Evolutionary conservation across 2,888 invertebrate genomes (phyloP).

Genomic region (Trilocha varians): DNA sequence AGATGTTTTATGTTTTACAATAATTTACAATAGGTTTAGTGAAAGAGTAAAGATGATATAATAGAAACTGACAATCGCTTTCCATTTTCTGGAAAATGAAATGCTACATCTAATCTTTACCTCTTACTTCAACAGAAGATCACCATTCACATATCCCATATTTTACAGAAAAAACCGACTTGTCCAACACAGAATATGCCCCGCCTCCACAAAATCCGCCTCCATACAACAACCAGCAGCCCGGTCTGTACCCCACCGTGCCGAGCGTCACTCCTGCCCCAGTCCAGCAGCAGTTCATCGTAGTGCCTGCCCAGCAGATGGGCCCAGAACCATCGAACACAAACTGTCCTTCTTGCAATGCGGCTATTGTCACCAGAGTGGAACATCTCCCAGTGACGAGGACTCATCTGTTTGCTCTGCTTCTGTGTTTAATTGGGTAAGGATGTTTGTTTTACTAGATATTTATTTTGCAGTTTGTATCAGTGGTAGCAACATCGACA

Average conservation of each 20-base stretch:
- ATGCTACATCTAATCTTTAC: too few relatives aligned
- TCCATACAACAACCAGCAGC: not conserved
- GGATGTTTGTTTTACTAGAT: too few relatives aligned
- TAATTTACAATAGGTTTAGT: too few relatives aligned
- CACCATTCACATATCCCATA: not conserved
- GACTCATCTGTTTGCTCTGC: slow-evolving; percentile 61
- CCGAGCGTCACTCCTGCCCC: not conserved
- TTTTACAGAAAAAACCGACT: not conserved
- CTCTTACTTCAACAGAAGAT: too few relatives aligned
- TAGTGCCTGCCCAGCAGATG: slow-evolving; percentile 16
- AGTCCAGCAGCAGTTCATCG: not conserved
- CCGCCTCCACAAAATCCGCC: not conserved
- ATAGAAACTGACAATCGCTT: too few relatives aligned
- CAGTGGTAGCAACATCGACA: too few relatives aligned
- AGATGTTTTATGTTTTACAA: too few relatives aligned
- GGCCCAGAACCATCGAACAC: slow-evolving; percentile 49
- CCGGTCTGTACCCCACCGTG: not conserved
- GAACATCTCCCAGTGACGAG: slow-evolving; percentile 47
- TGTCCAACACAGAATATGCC: not conserved
- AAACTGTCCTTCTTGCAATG: slow-evolving; percentile 55
- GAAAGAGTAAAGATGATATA: too few relatives aligned
- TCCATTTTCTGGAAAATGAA: too few relatives aligned
- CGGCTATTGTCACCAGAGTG: slow-evolving; percentile 43
- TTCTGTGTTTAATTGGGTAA: slow-evolving; percentile 44
- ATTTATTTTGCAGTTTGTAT: too few relatives aligned